These are phyloP conservation scores for Stenoptilia bipunctidactyla DNA, from an alignment of 2,888 invertebrate species.

Conservation along the genomic window DNA sequence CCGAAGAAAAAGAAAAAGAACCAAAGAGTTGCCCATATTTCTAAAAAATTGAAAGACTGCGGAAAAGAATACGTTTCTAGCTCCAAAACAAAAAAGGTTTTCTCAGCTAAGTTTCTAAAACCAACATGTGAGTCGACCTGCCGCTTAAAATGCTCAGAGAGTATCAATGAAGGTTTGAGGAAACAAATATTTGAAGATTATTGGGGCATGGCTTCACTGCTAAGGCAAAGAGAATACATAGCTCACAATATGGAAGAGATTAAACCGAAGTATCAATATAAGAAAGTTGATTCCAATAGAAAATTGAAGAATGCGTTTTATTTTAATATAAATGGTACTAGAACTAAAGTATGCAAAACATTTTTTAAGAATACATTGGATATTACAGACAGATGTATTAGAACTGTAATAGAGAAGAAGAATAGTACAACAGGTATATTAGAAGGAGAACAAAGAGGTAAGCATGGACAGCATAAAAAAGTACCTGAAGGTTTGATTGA, in stretches of 20 bases:
- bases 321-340: slow-evolving; percentile 4
- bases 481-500: too few relatives aligned
- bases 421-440: not conserved
- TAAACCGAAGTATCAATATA: slow-evolving; percentile 12
- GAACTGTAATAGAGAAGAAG: slow-evolving; percentile 9
- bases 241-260: slow-evolving; percentile 8
- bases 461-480: too few relatives aligned
- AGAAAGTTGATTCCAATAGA: slow-evolving; percentile 10
- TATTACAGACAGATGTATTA: slow-evolving; percentile 7
- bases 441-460: too few relatives aligned
- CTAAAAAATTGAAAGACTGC: too few relatives aligned
- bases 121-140: slow-evolving; percentile 2
- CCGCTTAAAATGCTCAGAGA: slow-evolving; percentile 10
- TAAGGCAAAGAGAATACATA: slow-evolving; percentile 11
- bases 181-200: slow-evolving; percentile 7
- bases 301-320: slow-evolving; percentile 6
- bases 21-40: too few relatives aligned
- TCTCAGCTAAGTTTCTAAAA: too few relatives aligned
- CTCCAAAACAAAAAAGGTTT: too few relatives aligned
- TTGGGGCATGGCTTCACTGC: slow-evolving; percentile 7
- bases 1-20: too few relatives aligned
- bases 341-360: slow-evolving; percentile 4
- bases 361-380: slow-evolving; percentile 8
- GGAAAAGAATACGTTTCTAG: too few relatives aligned
- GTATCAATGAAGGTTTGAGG: slow-evolving; percentile 6